Conservation (phyloP, 1,140 invertebrate genomes). For the Aethina tumida region DNA sequence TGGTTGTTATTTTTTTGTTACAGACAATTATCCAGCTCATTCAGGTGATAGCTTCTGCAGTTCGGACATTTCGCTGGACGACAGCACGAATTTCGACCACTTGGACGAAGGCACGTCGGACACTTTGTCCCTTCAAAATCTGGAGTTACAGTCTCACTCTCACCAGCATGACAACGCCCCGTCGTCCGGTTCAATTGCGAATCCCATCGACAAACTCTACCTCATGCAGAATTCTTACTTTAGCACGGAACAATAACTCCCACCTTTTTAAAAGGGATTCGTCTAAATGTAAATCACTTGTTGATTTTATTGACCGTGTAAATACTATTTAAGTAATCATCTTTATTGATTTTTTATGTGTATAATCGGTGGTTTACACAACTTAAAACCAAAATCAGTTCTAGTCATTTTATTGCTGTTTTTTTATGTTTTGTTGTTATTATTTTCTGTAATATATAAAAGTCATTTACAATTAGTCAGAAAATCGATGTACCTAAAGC, state of each 20-base stretch:
- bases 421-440: constrained; percentile 5
- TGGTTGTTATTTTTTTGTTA: constrained; percentile 36
- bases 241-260: constrained; percentile 49
- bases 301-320: constrained; percentile 4
- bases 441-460: constrained; percentile 1
- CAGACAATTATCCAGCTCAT: constrained; percentile 71
- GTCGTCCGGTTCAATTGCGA: constrained; percentile 45
- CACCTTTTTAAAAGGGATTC: not conserved
- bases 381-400: not conserved
- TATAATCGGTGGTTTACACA: too few relatives aligned
- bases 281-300: too few relatives aligned
- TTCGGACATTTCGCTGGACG: constrained; percentile 78
- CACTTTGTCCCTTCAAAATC: constrained; percentile 60
- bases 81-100: constrained; percentile 65
- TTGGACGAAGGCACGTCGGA: constrained; percentile 71
- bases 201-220: constrained; percentile 95
- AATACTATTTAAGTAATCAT: constrained; percentile 2
- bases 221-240: constrained; percentile 96
- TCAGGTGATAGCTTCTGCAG: constrained; percentile 85
- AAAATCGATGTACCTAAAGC: not conserved
- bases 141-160: constrained; percentile 46
- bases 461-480: constrained; percentile 6
- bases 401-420: constrained; percentile 11
- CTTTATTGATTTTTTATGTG: constrained; percentile 4
- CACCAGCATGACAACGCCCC: constrained; percentile 40